A percentile compares a stretch with the other conserved stretches of the same genome.
Evolutionary conservation across 2,888 invertebrate species (phyloP).

Genomic region (Neoscelio sp.): DNA sequence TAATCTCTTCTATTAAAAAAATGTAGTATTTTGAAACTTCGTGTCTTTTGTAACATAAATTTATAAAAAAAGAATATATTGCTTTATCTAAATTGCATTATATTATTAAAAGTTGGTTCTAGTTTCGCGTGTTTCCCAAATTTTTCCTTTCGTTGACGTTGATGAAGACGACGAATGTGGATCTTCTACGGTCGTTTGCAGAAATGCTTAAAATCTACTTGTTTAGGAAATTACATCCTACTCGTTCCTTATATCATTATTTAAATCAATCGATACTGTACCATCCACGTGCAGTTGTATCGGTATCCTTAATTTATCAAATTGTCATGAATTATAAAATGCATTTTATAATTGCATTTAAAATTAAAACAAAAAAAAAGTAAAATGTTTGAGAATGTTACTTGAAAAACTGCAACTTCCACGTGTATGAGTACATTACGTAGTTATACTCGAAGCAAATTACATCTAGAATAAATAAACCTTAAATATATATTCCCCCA

Average conservation of each 20-base stretch:
- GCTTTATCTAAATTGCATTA: constrained; percentile 17
- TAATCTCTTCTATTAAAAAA: neutral
- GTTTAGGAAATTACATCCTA: constrained; percentile 27
- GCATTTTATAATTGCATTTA: neutral
- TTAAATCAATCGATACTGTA: constrained; percentile 13
- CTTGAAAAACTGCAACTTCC: neutral
- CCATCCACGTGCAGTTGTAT: constrained; percentile 9
- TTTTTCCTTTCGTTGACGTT: constrained; percentile 31
- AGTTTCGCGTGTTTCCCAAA: constrained; percentile 16
- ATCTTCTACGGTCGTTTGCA: constrained; percentile 24
- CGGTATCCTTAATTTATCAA: neutral
- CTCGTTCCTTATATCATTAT: neutral
- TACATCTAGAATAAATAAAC: constrained; percentile 32
- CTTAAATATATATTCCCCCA: constrained; percentile 31
- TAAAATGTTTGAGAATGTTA: neutral
- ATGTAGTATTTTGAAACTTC: no score
- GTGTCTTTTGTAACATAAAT: no score
- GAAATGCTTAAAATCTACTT: constrained; percentile 17
- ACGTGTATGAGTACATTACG: constrained; percentile 17
- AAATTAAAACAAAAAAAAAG: neutral
- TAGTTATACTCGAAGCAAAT: constrained; percentile 29
- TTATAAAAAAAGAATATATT: neutral
- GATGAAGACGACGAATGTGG: constrained; percentile 23
- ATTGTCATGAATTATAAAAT: neutral
- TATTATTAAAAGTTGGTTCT: constrained; percentile 19